A percentile compares a stretch with the other conserved stretches of the same genome.
phyloP scores from a whole-genome alignment of 2,797 vertebrate species.

The Cynopterus sphinx region DNA sequence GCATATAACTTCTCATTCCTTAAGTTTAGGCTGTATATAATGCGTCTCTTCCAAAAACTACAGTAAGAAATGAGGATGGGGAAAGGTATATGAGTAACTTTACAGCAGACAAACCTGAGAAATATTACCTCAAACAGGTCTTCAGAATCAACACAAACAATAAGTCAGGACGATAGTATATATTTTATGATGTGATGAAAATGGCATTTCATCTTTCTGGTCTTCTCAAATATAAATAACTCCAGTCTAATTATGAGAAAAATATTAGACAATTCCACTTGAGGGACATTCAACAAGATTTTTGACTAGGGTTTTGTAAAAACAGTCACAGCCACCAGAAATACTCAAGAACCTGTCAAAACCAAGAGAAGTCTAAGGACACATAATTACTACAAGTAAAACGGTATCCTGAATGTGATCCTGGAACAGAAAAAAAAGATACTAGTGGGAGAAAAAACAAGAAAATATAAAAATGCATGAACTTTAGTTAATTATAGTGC shows the following conservation, averaged over 20 bases:
- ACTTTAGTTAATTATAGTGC: background rate
- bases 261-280: background rate
- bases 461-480: background rate
- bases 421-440: background rate
- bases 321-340: background rate
- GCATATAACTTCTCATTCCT: background rate
- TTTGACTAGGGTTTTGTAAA: background rate
- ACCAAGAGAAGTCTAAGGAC: background rate
- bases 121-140: background rate
- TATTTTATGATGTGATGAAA: background rate
- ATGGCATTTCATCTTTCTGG: background rate
- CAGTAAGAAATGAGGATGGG: background rate
- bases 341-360: background rate
- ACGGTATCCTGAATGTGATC: background rate
- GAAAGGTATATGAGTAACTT: background rate
- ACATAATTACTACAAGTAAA: background rate
- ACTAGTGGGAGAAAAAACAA: background rate
- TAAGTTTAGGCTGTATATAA: background rate
- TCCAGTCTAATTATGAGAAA: background rate
- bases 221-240: background rate
- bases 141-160: background rate
- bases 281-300: background rate
- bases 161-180: background rate
- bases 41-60: background rate
- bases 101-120: background rate